Evolutionary conservation across 2,113 vertebrate species (phyloP).

Genomic region (Numida meleagris): DNA sequence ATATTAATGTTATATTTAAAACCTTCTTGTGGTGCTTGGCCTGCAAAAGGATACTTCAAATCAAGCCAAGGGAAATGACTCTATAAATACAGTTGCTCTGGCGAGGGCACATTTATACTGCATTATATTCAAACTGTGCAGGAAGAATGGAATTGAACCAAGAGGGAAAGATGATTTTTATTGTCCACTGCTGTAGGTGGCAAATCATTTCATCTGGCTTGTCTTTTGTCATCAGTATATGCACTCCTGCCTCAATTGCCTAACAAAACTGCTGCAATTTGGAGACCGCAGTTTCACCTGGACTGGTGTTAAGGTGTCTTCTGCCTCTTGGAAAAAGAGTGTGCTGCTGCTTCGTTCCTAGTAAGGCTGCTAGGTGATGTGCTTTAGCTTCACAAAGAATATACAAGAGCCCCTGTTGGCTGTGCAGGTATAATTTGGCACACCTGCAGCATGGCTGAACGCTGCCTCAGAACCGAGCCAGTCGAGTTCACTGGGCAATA

Average conservation of each 20-base stretch:
- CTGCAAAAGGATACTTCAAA: neutral
- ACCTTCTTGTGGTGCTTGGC: neutral
- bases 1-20: neutral
- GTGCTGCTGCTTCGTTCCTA: neutral
- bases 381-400: neutral
- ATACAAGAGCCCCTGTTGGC: neutral
- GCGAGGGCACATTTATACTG: neutral
- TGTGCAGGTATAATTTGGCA: neutral
- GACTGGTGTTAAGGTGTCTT: conserved; percentile 35
- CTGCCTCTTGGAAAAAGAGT: neutral
- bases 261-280: conserved; percentile 66
- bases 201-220: conserved; percentile 70
- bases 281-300: conserved; percentile 64
- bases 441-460: neutral
- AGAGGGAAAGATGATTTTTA: neutral
- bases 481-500: neutral
- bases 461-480: neutral
- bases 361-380: neutral
- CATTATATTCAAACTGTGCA: neutral
- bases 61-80: neutral
- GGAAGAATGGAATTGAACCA: neutral
- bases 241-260: conserved; percentile 63
- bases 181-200: conserved; percentile 42
- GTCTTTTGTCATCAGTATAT: conserved; percentile 66
- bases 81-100: neutral